Conservation (phyloP, 1,140 invertebrate genomes). For the Musca vetustissima region DNA sequence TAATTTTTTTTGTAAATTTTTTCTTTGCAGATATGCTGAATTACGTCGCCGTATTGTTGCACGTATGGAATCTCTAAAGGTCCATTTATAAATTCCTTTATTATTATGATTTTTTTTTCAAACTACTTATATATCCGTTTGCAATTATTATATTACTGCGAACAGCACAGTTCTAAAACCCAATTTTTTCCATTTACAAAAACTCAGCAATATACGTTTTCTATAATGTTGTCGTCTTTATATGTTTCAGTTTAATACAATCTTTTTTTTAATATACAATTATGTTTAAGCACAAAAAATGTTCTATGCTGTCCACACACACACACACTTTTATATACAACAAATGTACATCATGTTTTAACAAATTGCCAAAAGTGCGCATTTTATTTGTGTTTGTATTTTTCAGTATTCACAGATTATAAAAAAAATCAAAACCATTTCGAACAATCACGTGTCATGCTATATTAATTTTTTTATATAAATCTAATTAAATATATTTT, state of each 20-base stretch:
- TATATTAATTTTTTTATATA: constrained; percentile 8
- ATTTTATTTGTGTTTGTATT: too few species aligned
- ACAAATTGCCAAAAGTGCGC: too few species aligned
- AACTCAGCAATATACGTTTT: not conserved
- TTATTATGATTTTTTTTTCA: not conserved
- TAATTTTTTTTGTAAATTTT: not conserved
- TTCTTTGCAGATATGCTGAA: constrained; percentile 64
- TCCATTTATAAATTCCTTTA: constrained; percentile 57
- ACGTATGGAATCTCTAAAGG: constrained; percentile 73
- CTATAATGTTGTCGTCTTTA: not conserved
- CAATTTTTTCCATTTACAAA: not conserved
- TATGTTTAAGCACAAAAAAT: not conserved
- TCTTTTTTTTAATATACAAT: not conserved
- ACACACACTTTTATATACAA: too few species aligned
- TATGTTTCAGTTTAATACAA: not conserved
- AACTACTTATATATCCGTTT: not conserved
- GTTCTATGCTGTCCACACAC: too few species aligned
- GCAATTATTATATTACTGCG: too few species aligned
- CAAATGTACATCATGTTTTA: too few species aligned
- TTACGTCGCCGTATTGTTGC: constrained; percentile 67
- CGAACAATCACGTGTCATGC: constrained; percentile 18
- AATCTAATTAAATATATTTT: not conserved
- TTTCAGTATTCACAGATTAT: not conserved
- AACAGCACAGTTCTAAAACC: not conserved
- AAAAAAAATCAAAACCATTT: constrained; percentile 1